Conservation (phyloP, 37 sponge, comb jelly and placozoan species). For the Beroe forskalii region DNA sequence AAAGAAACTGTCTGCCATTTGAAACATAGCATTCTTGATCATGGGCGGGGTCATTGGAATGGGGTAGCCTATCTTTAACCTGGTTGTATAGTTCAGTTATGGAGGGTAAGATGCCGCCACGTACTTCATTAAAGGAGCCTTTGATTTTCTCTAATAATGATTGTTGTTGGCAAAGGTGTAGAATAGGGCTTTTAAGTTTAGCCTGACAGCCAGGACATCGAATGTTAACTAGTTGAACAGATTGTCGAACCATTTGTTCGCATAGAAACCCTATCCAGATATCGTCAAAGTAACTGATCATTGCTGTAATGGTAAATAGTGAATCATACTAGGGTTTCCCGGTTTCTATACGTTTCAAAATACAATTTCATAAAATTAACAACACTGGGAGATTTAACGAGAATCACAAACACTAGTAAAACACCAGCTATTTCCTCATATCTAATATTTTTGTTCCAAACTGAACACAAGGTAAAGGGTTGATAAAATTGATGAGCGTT, state of each 20-base stretch:
- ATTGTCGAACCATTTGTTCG: not conserved
- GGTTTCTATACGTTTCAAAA: not conserved
- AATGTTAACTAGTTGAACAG: not conserved
- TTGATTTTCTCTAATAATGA: not conserved
- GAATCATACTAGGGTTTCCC: too few species aligned
- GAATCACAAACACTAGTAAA: not conserved
- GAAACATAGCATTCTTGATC: constrained; percentile 14
- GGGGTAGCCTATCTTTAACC: not conserved
- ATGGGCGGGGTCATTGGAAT: not conserved
- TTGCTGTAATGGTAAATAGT: too few species aligned
- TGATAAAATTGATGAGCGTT: not conserved
- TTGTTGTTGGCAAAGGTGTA: not conserved
- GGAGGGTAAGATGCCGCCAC: not conserved
- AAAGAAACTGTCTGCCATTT: not conserved
- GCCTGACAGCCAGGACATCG: constrained; percentile 28
- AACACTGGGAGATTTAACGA: not conserved
- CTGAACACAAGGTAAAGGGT: not conserved
- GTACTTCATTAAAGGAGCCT: not conserved
- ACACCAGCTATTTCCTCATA: not conserved
- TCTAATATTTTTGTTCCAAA: not conserved
- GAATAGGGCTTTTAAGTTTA: not conserved
- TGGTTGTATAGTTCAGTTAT: not conserved
- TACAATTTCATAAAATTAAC: not conserved
- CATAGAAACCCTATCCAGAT: constrained; percentile 1
- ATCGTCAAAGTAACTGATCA: not conserved